Percentiles rank a stretch among this genome's conserved stretches.
Conservation (phyloP, 1,140 invertebrate genomes). For the Drosophila sturtevanti region DNA sequence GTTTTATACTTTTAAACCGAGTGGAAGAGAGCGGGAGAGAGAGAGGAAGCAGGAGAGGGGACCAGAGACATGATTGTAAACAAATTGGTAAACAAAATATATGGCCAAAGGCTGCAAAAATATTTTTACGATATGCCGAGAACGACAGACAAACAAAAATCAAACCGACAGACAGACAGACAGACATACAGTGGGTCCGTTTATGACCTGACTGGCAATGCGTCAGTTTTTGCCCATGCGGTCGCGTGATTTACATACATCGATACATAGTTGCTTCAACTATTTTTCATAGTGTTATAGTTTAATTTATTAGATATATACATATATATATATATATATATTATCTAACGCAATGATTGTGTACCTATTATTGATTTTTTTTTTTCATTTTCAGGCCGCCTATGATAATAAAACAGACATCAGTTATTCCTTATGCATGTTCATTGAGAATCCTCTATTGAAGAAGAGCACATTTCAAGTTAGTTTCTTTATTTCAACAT, state of each 20-base stretch:
- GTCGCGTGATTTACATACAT: neutral
- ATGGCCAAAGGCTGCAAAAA: conserved; percentile 40
- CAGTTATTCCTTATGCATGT: conserved; percentile 55
- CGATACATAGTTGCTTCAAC: neutral
- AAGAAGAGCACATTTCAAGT: conserved; percentile 59
- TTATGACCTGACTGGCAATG: neutral
- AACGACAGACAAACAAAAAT: conserved; percentile 16
- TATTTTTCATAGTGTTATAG: neutral
- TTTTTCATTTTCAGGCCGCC: conserved; percentile 24
- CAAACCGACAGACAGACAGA: conserved; percentile 32
- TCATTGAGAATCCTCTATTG: conserved; percentile 35
- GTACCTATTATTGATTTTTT: conserved; percentile 1
- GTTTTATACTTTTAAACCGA: neutral
- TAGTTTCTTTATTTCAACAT: conserved; percentile 83
- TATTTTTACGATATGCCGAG: conserved; percentile 74
- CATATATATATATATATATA: no score
- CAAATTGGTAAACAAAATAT: conserved; percentile 66
- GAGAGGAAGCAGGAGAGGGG: neutral
- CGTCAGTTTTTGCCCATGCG: neutral
- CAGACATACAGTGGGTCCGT: neutral
- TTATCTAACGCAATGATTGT: no score
- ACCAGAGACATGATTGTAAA: conserved; percentile 45
- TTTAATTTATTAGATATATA: conserved; percentile 8
- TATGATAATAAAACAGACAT: conserved; percentile 43
- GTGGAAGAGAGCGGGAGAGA: neutral